Base-by-base conservation (phyloP, 2,113 vertebrate species). In the Dasyprocta punctata region DNA sequence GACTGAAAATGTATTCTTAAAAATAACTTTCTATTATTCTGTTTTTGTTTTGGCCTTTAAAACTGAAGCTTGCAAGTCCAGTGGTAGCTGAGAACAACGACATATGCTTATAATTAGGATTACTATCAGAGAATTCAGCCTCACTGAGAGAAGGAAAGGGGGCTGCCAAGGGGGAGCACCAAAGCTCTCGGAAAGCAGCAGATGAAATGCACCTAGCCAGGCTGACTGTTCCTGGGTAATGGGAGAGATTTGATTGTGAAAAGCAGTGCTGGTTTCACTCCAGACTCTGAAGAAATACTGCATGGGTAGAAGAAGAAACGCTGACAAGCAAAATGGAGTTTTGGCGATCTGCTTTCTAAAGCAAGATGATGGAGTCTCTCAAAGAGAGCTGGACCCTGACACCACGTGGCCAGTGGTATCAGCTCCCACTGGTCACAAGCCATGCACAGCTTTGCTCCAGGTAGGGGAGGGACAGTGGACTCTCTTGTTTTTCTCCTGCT, bases 61-160 rank as follows among this genome's bases (percentile, higher is more conserved):
- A 98, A 97, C 90, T 94, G 95, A 97, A 95, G 92, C 90, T 97
- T 98, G 88, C 95, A 97, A 98, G 97, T 98, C 97, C 97, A 95
- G 96, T 98, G 97, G 98, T 98, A 98, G 98, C 98, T 96, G 97
- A 98, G 95, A 98, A 97, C 97, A 98, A 97, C 95, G 97, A 97
- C 99, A 99, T 98, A 97, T 99, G 99, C 98, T 99, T 99, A 97
- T 98, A 98, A 99, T 99, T 99, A 99, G 94, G 97, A 98, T 98
- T 96, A 98, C 98, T 98, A 97, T 98, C 97, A 97, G 98, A 98
- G 98, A 98, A 98, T 98, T 98, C 98, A 98, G 78, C 97, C 97
- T 98, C 95, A 98, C 98, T 84, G 95, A 98, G 98, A 98, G 97
- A 96, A 98, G 92, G 98, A 97, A 98, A 98, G 94, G 98, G 93